Percentiles rank a stretch among this genome's conserved stretches.
These are phyloP conservation scores for Neodiprion pinetum DNA, from an alignment of 1,140 invertebrate genomes.

Conservation along the genomic window DNA sequence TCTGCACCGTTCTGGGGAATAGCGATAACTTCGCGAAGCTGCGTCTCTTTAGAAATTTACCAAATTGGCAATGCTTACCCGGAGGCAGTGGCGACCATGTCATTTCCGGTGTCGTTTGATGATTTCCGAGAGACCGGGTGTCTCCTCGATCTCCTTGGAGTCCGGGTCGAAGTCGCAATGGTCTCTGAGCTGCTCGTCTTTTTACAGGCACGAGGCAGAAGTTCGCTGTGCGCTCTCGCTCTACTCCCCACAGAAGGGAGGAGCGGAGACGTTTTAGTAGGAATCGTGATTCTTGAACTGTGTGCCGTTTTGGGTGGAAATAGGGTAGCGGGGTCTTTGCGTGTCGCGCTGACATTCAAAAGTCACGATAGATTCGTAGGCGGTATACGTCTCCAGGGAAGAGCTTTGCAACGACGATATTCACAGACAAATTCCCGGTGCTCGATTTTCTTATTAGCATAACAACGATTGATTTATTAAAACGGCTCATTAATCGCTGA, in stretches of 20 bases:
- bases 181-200: neutral
- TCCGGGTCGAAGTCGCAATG: neutral
- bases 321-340: no score
- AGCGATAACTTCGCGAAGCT: neutral
- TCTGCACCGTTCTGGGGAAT: constrained; percentile 34
- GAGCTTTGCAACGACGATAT: no score
- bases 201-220: neutral
- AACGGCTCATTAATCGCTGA: no score
- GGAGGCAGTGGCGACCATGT: constrained; percentile 36
- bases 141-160: neutral
- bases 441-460: no score
- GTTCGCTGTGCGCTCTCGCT: neutral
- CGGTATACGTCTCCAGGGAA: no score
- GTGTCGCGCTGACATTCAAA: no score
- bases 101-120: constrained; percentile 16
- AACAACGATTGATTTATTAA: no score
- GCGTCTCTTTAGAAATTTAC: neutral
- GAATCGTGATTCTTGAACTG: no score
- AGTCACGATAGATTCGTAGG: no score
- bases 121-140: neutral
- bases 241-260: neutral
- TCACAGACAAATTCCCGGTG: no score
- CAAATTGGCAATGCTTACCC: constrained; percentile 30
- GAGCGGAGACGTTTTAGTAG: no score
- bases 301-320: no score